A percentile compares a stretch with the other conserved stretches of the same genome.
Conservation (phyloP, 2,888 invertebrate genomes). For the Acrobasis suavella region DNA sequence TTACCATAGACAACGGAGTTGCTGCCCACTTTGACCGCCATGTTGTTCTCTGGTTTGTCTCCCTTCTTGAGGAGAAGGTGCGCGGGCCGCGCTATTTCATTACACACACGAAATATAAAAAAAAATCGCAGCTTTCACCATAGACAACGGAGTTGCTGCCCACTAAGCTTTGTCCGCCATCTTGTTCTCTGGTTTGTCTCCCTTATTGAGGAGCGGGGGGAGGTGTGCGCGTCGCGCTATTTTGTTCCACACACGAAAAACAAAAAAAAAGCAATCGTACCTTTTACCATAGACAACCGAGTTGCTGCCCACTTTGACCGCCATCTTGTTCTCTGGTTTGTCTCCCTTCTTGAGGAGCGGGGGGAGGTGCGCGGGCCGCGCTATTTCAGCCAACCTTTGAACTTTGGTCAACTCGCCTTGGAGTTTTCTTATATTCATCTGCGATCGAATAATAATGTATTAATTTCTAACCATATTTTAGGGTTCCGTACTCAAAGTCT, state of each 20-base stretch:
- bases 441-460: slow-evolving; percentile 28
- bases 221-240: slow-evolving; percentile 85
- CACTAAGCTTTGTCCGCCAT: slow-evolving; percentile 48
- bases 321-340: slow-evolving; percentile 31
- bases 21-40: slow-evolving; percentile 46
- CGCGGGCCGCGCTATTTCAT: slow-evolving; percentile 89
- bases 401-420: slow-evolving; percentile 86
- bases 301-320: slow-evolving; percentile 52
- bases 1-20: slow-evolving; percentile 81
- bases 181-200: slow-evolving; percentile 33
- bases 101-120: too few species aligned
- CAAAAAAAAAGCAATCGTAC: too few species aligned
- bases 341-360: slow-evolving; percentile 48
- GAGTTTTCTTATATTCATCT: slow-evolving; percentile 86
- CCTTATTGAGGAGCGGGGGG: slow-evolving; percentile 44
- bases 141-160: slow-evolving; percentile 71
- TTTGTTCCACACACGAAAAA: too few species aligned
- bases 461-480: too few species aligned
- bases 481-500: too few species aligned
- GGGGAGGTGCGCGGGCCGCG: slow-evolving; percentile 83
- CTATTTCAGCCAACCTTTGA: slow-evolving; percentile 88
- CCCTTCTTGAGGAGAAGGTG: slow-evolving; percentile 46
- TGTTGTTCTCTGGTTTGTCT: slow-evolving; percentile 32
- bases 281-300: slow-evolving; percentile 81
- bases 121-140: slow-evolving; percentile 76